phyloP scores from a whole-genome alignment of 1,140 invertebrate genomes.

The Calephelis virginiensis region DNA sequence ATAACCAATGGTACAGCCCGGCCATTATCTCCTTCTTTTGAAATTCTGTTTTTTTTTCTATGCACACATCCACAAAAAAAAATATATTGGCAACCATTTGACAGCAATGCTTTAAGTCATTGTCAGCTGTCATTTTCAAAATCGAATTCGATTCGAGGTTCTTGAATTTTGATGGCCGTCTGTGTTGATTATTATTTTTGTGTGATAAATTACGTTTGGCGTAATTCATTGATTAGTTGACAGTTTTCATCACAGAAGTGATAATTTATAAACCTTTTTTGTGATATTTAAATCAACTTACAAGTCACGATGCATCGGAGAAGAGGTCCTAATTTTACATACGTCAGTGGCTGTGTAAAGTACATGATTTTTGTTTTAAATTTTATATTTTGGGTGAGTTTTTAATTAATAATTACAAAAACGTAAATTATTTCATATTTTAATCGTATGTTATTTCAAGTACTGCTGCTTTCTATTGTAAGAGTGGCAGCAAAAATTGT shows the following conservation, averaged over 20 bases:
- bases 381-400: constrained; percentile 93
- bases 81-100: no score
- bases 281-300: constrained; percentile 23
- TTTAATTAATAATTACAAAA: neutral
- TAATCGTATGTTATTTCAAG: constrained; percentile 13
- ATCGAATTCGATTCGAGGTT: no score
- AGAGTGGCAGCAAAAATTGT: constrained; percentile 23
- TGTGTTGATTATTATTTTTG: no score
- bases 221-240: neutral
- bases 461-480: constrained; percentile 18
- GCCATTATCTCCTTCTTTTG: no score
- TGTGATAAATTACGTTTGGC: no score
- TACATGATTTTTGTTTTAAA: constrained; percentile 96
- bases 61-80: no score
- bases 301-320: constrained; percentile 76
- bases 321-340: constrained; percentile 80
- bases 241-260: neutral
- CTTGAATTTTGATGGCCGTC: no score
- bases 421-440: neutral
- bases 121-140: no score
- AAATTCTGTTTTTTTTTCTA: no score
- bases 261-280: neutral
- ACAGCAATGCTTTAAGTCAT: no score
- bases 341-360: constrained; percentile 94
- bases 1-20: no score